phyloP scores from a whole-genome alignment of 2,797 vertebrate species.

The Darevskia nairensis region DNA sequence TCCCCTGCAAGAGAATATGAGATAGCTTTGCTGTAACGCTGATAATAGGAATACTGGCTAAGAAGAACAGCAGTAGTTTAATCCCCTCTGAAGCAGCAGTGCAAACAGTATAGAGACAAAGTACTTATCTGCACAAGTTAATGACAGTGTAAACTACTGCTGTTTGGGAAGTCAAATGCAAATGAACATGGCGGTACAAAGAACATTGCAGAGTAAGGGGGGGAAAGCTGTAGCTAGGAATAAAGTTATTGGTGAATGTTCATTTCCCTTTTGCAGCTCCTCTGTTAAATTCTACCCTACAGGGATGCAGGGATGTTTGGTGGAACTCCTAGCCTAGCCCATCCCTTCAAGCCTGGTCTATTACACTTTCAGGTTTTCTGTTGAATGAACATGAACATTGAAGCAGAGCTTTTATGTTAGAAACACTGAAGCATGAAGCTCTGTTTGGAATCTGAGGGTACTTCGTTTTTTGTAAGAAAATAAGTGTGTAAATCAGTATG shows the following conservation, averaged over 20 bases:
- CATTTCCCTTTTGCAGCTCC: no score
- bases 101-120: background rate
- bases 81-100: background rate
- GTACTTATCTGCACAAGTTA: background rate
- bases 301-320: no score
- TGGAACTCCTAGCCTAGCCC: no score
- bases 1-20: background rate
- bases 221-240: no score
- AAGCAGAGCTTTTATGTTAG: background rate
- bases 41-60: no score
- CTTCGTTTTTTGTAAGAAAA: background rate
- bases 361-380: background rate
- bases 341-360: background rate
- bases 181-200: background rate
- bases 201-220: background rate
- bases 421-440: background rate
- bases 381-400: background rate
- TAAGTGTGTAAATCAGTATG: background rate
- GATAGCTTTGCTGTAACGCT: background rate
- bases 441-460: background rate
- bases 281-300: no score
- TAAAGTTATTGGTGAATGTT: no score
- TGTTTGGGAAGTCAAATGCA: background rate
- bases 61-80: background rate
- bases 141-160: background rate